Evolutionary conservation across 2,113 vertebrate genomes (phyloP).

Genomic region (Ciconia boyciana): DNA sequence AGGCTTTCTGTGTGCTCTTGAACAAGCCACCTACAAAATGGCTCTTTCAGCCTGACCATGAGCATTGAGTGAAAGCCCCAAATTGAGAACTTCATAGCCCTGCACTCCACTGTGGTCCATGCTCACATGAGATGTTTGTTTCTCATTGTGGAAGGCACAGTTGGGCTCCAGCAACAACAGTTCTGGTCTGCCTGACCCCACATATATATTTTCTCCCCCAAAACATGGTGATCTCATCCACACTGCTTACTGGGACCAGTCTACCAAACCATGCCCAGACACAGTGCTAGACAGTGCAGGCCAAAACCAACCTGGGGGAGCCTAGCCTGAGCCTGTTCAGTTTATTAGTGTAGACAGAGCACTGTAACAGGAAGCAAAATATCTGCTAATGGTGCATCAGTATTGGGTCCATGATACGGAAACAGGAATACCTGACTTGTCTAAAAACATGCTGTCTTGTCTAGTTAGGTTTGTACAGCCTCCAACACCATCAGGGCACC

Average conservation of each 20-base stretch:
- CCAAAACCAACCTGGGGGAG: neutral
- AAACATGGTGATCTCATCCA: neutral
- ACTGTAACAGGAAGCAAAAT: neutral
- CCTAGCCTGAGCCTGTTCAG: neutral
- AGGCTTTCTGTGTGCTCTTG: neutral
- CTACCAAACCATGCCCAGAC: neutral
- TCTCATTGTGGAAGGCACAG: neutral
- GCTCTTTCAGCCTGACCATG: neutral
- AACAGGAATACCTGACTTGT: neutral
- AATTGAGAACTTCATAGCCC: accelerated
- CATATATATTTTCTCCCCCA: accelerated
- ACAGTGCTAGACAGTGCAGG: neutral
- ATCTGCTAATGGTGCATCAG: neutral
- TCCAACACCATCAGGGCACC: neutral
- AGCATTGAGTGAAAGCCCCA: neutral
- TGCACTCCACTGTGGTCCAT: neutral
- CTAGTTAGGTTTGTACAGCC: neutral
- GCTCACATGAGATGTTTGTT: accelerated
- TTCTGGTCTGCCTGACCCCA: neutral
- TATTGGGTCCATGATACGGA: neutral
- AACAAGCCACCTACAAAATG: neutral
- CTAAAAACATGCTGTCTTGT: neutral
- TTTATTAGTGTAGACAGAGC: neutral
- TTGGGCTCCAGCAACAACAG: neutral
- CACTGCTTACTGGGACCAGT: neutral